Conservation (phyloP, 2,888 invertebrate species). For the Eubasilissa splendida region DNA sequence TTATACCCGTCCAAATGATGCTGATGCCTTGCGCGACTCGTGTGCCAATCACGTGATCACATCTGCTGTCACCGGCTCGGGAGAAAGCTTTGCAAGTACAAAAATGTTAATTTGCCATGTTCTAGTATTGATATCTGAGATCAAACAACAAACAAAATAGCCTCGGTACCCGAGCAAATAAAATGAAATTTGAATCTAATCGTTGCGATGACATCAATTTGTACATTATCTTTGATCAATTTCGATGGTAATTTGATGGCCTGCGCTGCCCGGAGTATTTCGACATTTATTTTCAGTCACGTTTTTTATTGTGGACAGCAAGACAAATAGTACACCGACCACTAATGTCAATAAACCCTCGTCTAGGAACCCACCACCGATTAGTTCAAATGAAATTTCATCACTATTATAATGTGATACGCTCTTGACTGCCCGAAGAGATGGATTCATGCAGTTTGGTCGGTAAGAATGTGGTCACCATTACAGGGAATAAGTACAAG, state of each 20-base stretch:
- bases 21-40: no score
- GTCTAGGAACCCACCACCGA: slow-evolving; percentile 37
- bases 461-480: slow-evolving; percentile 9
- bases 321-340: slow-evolving; percentile 41
- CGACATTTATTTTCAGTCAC: slow-evolving; percentile 37
- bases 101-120: no score
- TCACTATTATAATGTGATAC: slow-evolving; percentile 1
- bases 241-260: slow-evolving; percentile 29
- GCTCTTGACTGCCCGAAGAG: slow-evolving; percentile 1
- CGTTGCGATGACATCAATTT: slow-evolving; percentile 3
- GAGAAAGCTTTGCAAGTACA: no score
- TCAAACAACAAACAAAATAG: no score
- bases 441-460: not conserved
- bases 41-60: no score
- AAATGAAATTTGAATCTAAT: slow-evolving; percentile 29
- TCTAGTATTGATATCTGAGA: no score
- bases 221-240: slow-evolving; percentile 11
- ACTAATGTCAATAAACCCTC: slow-evolving; percentile 51
- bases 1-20: no score
- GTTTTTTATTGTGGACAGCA: slow-evolving; percentile 34
- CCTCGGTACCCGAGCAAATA: not conserved
- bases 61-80: no score
- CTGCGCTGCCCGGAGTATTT: slow-evolving; percentile 6
- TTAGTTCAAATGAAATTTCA: slow-evolving; percentile 48
- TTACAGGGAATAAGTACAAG: no score